Evolutionary conservation across 1,140 invertebrate species (phyloP), one percentile per base, ranked within the genome.

Genomic region (Schmidtea mediterranea): DNA sequence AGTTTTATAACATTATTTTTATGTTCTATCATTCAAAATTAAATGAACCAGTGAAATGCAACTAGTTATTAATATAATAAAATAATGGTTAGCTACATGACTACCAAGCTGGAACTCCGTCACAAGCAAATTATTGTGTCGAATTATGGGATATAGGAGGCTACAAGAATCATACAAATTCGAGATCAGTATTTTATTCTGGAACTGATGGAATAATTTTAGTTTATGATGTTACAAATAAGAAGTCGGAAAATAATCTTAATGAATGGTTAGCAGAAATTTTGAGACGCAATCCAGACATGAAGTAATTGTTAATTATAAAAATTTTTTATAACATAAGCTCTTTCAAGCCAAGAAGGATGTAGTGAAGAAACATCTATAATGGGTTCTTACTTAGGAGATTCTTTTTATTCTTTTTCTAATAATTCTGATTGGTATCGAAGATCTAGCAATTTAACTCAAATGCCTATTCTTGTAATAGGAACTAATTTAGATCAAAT

Each of bases 121-220:
- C 60, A 26, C 83, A 94, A 60, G 78, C 78, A 54, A 78, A 78
- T 21, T 92, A 79, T 67, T 90, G 90, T 66, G 72, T 94, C 37
- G 87, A 94, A 69, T 69, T 94, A 19, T 94, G 84, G 77, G 89
- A 95, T 62, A 74, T 94, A 51, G 89, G 87, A 15, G 87, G 87
- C 13, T 87, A 82, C 53, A 75, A 78, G 55, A 80, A 74, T 57
- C 87, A 94, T 62, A 74, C 77, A 59, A 87, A 87, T 63, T 79
- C 82, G 13, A 71, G 87, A 59, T 73, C 76, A 53, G 80, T 92
- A 13, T 94, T 94, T 67, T 92, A 92, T 61, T 76, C 78, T 59
- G 76, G 79, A 32, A 78, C 80, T 52, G 79, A 94, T 72, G 89
- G 78, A 52, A 80, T 89, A 43, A 82, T 90, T 56, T 68, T 94